A percentile compares a stretch with the other conserved stretches of the same genome.
Evolutionary conservation across 2,888 invertebrate genomes (phyloP).

Genomic region (Sinodicranocentrus sp.): DNA sequence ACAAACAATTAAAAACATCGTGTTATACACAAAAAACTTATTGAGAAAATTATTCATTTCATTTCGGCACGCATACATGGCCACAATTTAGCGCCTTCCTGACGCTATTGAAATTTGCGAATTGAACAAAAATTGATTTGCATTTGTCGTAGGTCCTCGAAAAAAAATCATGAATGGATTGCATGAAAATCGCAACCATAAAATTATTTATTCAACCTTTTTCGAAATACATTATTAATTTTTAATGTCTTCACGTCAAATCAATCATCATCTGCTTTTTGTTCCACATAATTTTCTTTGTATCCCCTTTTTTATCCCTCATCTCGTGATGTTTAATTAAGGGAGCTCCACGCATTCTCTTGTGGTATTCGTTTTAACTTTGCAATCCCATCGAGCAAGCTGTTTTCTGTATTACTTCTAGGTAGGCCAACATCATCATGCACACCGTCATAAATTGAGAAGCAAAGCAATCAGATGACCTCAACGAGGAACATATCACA

Average conservation of each 20-base stretch:
- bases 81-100: too few relatives aligned
- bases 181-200: not conserved
- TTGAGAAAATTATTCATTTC: too few relatives aligned
- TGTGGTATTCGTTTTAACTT: not conserved
- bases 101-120: too few relatives aligned
- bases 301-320: constrained; percentile 3
- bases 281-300: not conserved
- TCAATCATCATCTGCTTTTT: constrained; percentile 31
- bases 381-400: not conserved
- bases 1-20: too few relatives aligned
- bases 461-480: constrained; percentile 29
- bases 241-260: constrained; percentile 27
- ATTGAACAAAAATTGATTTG: not conserved
- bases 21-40: too few relatives aligned
- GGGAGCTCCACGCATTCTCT: constrained; percentile 29
- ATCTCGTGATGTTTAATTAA: constrained; percentile 39
- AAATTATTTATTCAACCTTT: constrained; percentile 21
- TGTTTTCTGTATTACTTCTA: constrained; percentile 14
- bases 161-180: not conserved
- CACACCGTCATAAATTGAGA: not conserved
- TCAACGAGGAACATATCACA: constrained; percentile 32
- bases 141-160: not conserved
- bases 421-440: constrained; percentile 38
- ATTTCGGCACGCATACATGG: too few relatives aligned
- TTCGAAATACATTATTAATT: constrained; percentile 30